Percentiles rank a stretch among this genome's conserved stretches.
Conservation (phyloP, 2,113 vertebrate genomes). For the Chloropsis cyanopogon region DNA sequence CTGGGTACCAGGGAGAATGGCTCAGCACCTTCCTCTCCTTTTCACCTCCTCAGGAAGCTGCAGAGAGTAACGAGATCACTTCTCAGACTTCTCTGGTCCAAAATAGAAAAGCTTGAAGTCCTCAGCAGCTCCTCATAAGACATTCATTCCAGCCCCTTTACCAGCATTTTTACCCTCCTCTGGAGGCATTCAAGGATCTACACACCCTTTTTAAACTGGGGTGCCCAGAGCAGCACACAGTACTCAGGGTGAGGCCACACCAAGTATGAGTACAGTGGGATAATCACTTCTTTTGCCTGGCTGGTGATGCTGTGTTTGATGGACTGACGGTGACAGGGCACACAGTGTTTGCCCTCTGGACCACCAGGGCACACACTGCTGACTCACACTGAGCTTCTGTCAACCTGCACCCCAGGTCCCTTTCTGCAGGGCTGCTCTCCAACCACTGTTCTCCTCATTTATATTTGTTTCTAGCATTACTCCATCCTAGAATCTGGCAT, state of each 20-base stretch:
- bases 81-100: neutral
- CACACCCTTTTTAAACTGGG: no score
- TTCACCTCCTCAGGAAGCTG: neutral
- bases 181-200: neutral
- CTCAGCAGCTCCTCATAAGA: neutral
- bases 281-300: neutral
- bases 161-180: neutral
- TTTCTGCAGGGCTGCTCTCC: neutral
- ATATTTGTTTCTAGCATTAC: neutral
- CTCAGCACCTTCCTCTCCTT: neutral
- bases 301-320: neutral
- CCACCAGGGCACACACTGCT: neutral
- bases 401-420: no score
- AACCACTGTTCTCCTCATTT: neutral
- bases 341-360: neutral
- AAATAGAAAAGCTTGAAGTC: neutral
- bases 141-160: accelerated
- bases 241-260: neutral
- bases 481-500: neutral
- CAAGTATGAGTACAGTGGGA: accelerated
- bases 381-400: neutral
- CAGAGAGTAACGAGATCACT: neutral
- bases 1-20: neutral
- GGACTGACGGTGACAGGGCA: neutral
- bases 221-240: no score